Conservation (phyloP, 2,888 invertebrate genomes). For the Notodonta dromedarius region DNA sequence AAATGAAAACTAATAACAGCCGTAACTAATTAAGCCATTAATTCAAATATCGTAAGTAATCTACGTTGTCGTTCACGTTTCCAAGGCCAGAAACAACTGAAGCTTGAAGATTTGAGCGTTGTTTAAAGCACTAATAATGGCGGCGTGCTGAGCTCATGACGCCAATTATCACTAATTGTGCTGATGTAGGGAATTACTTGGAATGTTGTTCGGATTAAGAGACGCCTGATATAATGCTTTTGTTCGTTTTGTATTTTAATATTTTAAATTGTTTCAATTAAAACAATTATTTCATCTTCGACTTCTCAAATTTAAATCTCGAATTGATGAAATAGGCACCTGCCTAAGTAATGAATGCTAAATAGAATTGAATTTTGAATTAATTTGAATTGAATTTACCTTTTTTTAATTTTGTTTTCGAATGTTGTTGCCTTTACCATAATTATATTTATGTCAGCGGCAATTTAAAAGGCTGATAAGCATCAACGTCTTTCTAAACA, state of each 20-base stretch:
- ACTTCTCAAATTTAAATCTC: background rate
- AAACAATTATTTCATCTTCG: background rate
- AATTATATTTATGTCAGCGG: background rate
- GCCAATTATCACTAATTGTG: slow-evolving; percentile 49
- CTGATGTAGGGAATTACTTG: slow-evolving; percentile 39
- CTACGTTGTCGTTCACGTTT: background rate
- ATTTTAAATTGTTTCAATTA: background rate
- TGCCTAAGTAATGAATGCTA: no score
- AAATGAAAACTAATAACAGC: background rate
- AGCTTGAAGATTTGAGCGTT: slow-evolving; percentile 5
- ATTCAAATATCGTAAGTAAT: slow-evolving; percentile 2
- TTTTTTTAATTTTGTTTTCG: no score
- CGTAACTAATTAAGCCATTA: background rate
- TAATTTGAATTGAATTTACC: no score
- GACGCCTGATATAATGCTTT: slow-evolving; percentile 1
- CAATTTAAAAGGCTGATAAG: no score
- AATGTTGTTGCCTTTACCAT: no score
- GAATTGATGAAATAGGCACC: background rate
- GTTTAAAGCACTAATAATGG: slow-evolving; percentile 12
- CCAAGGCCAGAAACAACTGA: slow-evolving; percentile 5
- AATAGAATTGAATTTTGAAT: no score
- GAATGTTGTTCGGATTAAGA: slow-evolving; percentile 33
- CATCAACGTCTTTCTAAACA: background rate
- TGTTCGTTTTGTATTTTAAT: background rate
- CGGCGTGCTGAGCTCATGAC: slow-evolving; percentile 39